Conservation (phyloP, 2,113 vertebrate genomes). For the Phylloscopus whistleri region DNA sequence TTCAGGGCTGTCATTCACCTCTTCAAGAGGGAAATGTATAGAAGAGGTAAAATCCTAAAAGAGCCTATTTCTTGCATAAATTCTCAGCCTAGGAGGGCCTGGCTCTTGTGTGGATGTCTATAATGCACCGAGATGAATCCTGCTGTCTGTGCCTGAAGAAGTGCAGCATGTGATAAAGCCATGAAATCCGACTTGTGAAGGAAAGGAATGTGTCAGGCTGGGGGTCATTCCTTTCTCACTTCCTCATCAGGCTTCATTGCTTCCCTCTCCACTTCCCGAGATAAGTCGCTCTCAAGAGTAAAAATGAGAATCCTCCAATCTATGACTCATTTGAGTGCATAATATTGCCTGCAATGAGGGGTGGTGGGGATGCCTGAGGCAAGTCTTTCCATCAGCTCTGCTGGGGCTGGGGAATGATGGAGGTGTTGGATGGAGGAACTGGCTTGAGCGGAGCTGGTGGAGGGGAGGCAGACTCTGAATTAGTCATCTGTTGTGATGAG, state of each 20-base stretch:
- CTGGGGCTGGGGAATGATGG: not conserved
- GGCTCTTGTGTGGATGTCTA: not conserved
- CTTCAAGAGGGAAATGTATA: not conserved
- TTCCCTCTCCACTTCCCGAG: not conserved
- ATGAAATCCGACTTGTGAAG: not conserved
- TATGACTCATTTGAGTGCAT: not conserved
- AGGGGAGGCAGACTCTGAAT: not conserved
- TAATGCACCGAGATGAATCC: not conserved
- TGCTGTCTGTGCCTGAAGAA: not conserved
- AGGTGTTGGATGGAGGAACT: not conserved
- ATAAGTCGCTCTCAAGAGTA: not conserved
- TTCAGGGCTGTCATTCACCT: not conserved
- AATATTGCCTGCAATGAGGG: not conserved
- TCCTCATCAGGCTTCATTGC: not conserved
- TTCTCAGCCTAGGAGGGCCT: not conserved
- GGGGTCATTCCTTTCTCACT: not conserved
- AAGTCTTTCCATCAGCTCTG: slow-evolving; percentile 10
- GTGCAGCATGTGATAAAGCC: not conserved
- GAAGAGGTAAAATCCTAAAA: not conserved
- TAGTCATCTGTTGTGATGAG: not conserved
- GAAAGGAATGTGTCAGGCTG: not conserved
- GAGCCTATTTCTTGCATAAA: not conserved
- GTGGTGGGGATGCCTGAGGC: not conserved
- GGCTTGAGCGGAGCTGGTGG: not conserved
- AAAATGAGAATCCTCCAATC: not conserved